These are phyloP conservation scores for Smithornis capensis DNA, from an alignment of 2,113 vertebrate genomes.

Conservation along the genomic window DNA sequence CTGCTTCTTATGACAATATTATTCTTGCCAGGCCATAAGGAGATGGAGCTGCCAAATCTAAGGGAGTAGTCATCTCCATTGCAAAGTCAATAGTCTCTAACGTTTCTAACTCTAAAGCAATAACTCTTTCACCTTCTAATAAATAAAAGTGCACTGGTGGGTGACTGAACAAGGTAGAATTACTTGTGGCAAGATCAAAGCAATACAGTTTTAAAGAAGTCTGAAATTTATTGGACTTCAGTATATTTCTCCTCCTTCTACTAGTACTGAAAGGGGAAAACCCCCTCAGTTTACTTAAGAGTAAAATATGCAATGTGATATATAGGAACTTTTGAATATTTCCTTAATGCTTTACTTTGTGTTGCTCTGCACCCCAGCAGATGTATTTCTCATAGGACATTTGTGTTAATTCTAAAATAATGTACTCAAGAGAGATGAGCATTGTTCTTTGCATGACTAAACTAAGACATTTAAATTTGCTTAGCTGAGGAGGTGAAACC, in stretches of 20 bases:
- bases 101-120: conserved; percentile 37
- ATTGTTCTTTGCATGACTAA: not conserved
- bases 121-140: conserved; percentile 34
- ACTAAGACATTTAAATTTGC: not conserved
- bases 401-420: not conserved
- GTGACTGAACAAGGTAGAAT: conserved; percentile 45
- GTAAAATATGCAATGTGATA: not conserved
- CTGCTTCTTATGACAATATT: conserved; percentile 51
- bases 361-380: not conserved
- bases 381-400: not conserved
- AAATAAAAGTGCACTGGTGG: not conserved
- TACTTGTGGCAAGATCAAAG: conserved; percentile 56
- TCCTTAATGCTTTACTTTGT: not conserved
- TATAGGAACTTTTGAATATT: not conserved
- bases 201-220: not conserved
- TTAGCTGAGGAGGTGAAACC: not conserved
- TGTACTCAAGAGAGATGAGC: not conserved
- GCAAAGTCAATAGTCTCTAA: conserved; percentile 61
- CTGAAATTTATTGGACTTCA: conserved; percentile 8
- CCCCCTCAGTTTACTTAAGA: not conserved
- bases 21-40: conserved; percentile 52
- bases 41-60: conserved; percentile 45
- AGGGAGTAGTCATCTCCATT: conserved; percentile 54
- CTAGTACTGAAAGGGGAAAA: not conserved
- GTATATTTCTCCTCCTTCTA: conserved; percentile 13